Percentiles rank a stretch among this genome's conserved stretches.
Conservation (phyloP, 1,140 invertebrate genomes). For the Dryas iulia region DNA sequence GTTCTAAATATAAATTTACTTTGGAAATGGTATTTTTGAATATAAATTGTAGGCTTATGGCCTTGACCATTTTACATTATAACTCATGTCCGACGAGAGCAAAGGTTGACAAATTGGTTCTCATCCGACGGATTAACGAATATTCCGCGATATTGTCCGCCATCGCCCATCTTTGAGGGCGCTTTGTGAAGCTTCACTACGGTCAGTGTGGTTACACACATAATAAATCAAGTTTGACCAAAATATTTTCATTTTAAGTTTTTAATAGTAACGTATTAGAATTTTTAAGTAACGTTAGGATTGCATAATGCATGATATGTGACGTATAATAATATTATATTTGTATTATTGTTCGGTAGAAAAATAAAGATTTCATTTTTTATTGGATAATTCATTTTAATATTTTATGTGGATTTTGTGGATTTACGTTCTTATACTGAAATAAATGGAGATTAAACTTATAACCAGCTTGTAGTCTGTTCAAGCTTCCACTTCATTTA, state of each 20-base stretch:
- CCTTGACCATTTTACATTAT: neutral
- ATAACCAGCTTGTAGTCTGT: too few species aligned
- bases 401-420: too few species aligned
- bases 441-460: too few species aligned
- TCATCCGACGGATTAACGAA: slow-evolving; percentile 10
- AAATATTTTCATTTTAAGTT: neutral
- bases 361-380: too few species aligned
- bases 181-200: slow-evolving; percentile 2
- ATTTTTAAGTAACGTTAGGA: too few species aligned
- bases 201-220: neutral
- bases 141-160: neutral
- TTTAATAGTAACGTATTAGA: neutral
- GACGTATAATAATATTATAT: too few species aligned
- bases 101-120: slow-evolving; percentile 18
- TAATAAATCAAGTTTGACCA: neutral
- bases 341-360: too few species aligned
- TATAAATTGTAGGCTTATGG: neutral
- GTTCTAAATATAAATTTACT: neutral
- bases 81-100: slow-evolving; percentile 1
- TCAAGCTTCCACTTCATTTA: too few species aligned
- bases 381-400: too few species aligned
- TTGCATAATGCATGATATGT: too few species aligned
- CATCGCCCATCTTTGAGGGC: neutral
- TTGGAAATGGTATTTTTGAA: neutral
- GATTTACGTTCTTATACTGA: too few species aligned